These are phyloP conservation scores for Anagrus nilaparvatae DNA, from an alignment of 1,140 invertebrate species.

Conservation along the genomic window DNA sequence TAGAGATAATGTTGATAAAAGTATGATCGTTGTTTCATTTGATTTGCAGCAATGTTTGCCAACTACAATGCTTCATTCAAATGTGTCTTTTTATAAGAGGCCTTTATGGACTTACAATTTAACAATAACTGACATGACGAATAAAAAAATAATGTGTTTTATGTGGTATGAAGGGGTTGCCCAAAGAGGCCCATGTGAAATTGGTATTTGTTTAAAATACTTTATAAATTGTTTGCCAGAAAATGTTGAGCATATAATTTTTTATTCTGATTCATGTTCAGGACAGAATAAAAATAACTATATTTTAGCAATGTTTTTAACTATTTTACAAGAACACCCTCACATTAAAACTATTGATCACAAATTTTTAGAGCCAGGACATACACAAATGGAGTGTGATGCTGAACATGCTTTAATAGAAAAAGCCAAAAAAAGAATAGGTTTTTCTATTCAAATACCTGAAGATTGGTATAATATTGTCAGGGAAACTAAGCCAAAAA, in stretches of 20 bases:
- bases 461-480: constrained; percentile 14
- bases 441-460: constrained; percentile 6
- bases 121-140: background rate
- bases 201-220: background rate
- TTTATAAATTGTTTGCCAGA: constrained; percentile 12
- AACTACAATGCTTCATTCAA: background rate
- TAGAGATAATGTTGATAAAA: background rate
- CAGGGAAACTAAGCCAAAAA: background rate
- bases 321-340: constrained; percentile 10
- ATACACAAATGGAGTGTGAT: constrained; percentile 29
- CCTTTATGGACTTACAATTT: constrained; percentile 1
- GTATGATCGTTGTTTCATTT: background rate
- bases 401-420: constrained; percentile 26
- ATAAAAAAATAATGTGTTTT: background rate
- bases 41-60: constrained; percentile 3
- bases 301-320: constrained; percentile 21
- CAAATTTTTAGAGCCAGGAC: constrained; percentile 30
- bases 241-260: constrained; percentile 19
- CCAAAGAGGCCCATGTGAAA: background rate
- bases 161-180: constrained; percentile 3
- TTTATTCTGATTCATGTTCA: constrained; percentile 28
- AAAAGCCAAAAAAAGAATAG: constrained; percentile 7
- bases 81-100: background rate
- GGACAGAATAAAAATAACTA: constrained; percentile 31
- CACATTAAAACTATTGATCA: constrained; percentile 23